Evolutionary conservation across 2,113 vertebrate genomes (phyloP).

Genomic region (Echinops telfairi): DNA sequence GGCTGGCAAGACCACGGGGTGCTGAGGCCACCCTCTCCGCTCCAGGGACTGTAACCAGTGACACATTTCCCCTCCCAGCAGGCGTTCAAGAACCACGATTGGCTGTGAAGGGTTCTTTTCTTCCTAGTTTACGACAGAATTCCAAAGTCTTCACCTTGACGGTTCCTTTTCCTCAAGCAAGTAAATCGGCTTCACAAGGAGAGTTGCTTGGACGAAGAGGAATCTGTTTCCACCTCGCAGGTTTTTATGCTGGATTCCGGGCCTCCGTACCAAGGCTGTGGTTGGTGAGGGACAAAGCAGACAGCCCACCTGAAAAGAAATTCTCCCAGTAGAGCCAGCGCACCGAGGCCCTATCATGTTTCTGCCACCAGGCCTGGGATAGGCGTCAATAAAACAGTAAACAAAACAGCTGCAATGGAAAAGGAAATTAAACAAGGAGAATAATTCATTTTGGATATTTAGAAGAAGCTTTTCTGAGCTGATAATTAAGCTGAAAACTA

Average conservation of each 20-base stretch:
- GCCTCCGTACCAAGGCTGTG: neutral
- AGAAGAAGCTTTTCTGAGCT: too few species aligned
- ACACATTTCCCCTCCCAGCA: neutral
- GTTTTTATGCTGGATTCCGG: neutral
- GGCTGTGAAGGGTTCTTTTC: neutral
- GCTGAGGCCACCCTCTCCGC: neutral
- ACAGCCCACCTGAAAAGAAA: neutral
- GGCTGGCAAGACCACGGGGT: neutral
- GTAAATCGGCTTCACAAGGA: neutral
- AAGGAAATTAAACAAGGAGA: too few species aligned
- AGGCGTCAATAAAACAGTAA: too few species aligned
- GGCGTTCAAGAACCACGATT: neutral
- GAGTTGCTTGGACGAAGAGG: neutral
- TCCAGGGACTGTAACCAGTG: rapidly evolving
- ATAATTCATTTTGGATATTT: too few species aligned
- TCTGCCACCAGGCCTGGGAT: too few species aligned
- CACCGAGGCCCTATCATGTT: neutral
- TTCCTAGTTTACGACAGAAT: neutral
- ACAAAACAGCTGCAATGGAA: too few species aligned
- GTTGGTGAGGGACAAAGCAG: neutral
- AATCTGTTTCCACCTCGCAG: neutral
- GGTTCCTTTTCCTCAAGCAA: neutral
- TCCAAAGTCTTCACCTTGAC: neutral
- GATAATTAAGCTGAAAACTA: too few species aligned
- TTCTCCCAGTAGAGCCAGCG: neutral